A percentile compares a stretch with the other conserved stretches of the same genome.
Evolutionary conservation across 2,888 invertebrate species (phyloP).

Genomic region (Diadegma fenestrale): DNA sequence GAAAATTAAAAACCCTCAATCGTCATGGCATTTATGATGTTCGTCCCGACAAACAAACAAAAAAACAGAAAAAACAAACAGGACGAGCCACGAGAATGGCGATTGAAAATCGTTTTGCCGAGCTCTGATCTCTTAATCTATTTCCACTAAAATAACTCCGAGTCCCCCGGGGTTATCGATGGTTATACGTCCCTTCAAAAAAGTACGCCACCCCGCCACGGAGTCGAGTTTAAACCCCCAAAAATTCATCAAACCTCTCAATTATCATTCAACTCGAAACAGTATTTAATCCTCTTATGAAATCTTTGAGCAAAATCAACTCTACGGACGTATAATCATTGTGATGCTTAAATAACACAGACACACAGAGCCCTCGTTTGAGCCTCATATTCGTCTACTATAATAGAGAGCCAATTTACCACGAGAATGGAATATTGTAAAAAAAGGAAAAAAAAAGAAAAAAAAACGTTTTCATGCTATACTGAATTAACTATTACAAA

Average conservation of each 20-base stretch:
- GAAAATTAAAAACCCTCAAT: conserved; percentile 34
- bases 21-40: conserved; percentile 62
- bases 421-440: conserved; percentile 79
- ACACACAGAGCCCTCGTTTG: conserved; percentile 41
- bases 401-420: conserved; percentile 70
- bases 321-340: conserved; percentile 59
- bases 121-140: conserved; percentile 53
- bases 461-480: conserved; percentile 74
- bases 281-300: conserved; percentile 52
- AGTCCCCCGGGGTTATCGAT: conserved; percentile 24
- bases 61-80: neutral
- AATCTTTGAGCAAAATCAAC: conserved; percentile 48
- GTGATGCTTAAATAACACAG: conserved; percentile 6
- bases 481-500: conserved; percentile 44
- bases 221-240: neutral
- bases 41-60: conserved; percentile 32
- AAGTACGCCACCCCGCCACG: conserved; percentile 14
- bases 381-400: conserved; percentile 56
- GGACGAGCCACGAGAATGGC: conserved; percentile 10
- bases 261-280: conserved; percentile 42
- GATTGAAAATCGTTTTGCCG: conserved; percentile 18
- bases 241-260: neutral
- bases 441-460: conserved; percentile 76
- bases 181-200: conserved; percentile 53
- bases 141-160: conserved; percentile 21